Evolutionary conservation across 2,113 vertebrate species (phyloP), one percentile per base, ranked within the genome.

Genomic region (Paracanthobrama guichenoti): DNA sequence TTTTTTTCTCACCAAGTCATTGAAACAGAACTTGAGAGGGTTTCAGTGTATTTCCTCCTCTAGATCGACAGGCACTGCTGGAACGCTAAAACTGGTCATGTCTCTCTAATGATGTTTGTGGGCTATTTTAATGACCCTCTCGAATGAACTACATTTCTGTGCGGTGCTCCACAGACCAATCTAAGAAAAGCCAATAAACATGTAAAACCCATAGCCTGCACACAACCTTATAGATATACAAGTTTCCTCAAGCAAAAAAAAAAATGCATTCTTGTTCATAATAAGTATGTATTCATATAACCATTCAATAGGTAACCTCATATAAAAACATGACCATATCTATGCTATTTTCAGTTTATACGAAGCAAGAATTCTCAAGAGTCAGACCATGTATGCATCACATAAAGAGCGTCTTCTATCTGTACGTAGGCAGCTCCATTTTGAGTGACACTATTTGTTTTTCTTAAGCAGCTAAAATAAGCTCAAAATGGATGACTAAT

Each of bases 51-150:
- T 85, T 87, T 87, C 76, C 81, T 53, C 59, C 84, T 71, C 57
- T 39, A 80, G 87, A 88, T 78, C 84, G 84, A 85, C 87, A 86
- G 81, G 69, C 80, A 85, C 87, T 83, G 81, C 87, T 88, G 87
- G 59, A 71, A 88, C 39, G 60, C 87, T 88, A 88, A 88, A 88
- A 86, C 79, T 87, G 85, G 74, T 69, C 35, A 84, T 31, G 74
- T 39, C 81, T 84, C 44, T 84, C 74, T 85, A 83, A 86, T 85
- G 79, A 85, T 87, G 88, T 76, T 83, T 53, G 79, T 85, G 83
- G 83, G 85, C 88, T 88, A 87, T 85, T 88, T 88, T 85, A 88
- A 85, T 76, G 76, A 69, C 60, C 50, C 85, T 85, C 83, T 85
- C 83, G 35, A 81, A 86, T 88, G 81, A 81, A 86, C 82, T 77